A percentile compares a stretch with the other conserved stretches of the same genome.
phyloP scores from a whole-genome alignment of 2,888 invertebrate genomes.

The Spilarctia lutea region DNA sequence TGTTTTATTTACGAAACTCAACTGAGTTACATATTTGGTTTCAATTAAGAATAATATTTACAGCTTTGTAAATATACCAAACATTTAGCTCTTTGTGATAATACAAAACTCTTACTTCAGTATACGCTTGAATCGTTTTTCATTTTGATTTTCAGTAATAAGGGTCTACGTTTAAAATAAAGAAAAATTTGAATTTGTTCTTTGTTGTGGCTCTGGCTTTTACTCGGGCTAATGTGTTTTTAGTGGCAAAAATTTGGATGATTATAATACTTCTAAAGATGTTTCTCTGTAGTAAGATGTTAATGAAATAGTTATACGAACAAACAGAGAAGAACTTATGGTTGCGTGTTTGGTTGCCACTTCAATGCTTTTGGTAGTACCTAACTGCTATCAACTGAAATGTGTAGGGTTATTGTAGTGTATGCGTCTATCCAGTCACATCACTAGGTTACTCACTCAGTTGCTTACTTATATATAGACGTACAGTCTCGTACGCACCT shows the following conservation, averaged over 20 bases:
- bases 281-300: no score
- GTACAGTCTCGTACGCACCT: no score
- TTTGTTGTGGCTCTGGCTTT: conserved; percentile 11
- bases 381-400: no score
- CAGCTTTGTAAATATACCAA: conserved; percentile 20
- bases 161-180: conserved; percentile 35
- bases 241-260: not conserved
- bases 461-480: no score
- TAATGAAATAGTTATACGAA: not conserved
- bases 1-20: not conserved
- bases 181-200: conserved; percentile 3
- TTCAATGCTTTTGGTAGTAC: no score
- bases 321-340: not conserved
- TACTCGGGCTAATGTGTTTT: no score
- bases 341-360: not conserved
- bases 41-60: not conserved
- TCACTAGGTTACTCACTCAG: no score
- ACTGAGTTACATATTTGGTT: not conserved
- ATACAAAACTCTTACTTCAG: conserved; percentile 47
- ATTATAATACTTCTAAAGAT: not conserved
- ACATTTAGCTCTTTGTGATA: conserved; percentile 39
- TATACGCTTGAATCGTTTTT: conserved; percentile 50
- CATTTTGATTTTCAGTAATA: conserved; percentile 60
- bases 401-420: no score
- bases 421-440: no score